phyloP scores from a whole-genome alignment of 2,797 vertebrate species.

The Chromis chromis region DNA sequence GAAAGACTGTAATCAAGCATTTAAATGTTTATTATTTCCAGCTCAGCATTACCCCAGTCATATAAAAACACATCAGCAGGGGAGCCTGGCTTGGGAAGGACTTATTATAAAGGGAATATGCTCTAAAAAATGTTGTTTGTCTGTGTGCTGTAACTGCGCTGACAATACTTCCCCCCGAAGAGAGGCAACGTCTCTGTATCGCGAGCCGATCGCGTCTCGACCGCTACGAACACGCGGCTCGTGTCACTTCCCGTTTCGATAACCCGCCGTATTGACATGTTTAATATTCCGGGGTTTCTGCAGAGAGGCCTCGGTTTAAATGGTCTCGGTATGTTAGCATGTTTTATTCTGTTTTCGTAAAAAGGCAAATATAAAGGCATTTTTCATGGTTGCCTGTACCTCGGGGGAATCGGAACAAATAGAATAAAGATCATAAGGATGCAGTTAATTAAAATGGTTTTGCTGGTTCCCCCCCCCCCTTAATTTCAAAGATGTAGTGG shows the following conservation, averaged over 20 bases:
- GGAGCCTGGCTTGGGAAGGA: constrained; percentile 36
- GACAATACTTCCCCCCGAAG: constrained; percentile 56
- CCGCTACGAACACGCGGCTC: constrained; percentile 49
- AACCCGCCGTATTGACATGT: constrained; percentile 56
- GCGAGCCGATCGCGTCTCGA: constrained; percentile 41
- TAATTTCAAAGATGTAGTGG: constrained; percentile 67
- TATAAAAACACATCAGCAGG: constrained; percentile 54
- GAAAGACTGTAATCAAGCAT: constrained; percentile 69
- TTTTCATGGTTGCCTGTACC: constrained; percentile 73
- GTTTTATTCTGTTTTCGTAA: constrained; percentile 78
- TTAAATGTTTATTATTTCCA: constrained; percentile 77
- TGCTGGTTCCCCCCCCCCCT: constrained; percentile 39
- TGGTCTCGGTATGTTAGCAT: constrained; percentile 69
- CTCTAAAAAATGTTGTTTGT: constrained; percentile 55
- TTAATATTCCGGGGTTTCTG: constrained; percentile 64
- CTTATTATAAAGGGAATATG: constrained; percentile 49
- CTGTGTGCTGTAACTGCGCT: constrained; percentile 23
- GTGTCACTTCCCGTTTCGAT: constrained; percentile 65
- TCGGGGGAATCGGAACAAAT: constrained; percentile 77
- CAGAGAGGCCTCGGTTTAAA: constrained; percentile 64
- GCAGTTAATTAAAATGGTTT: constrained; percentile 79
- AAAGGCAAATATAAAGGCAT: constrained; percentile 74
- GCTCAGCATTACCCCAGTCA: constrained; percentile 51
- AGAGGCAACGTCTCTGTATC: constrained; percentile 24
- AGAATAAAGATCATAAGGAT: constrained; percentile 83